Percentiles rank a stretch among this genome's conserved stretches.
Evolutionary conservation across 2,888 invertebrate genomes (phyloP).

Genomic region (Unio pictorum): DNA sequence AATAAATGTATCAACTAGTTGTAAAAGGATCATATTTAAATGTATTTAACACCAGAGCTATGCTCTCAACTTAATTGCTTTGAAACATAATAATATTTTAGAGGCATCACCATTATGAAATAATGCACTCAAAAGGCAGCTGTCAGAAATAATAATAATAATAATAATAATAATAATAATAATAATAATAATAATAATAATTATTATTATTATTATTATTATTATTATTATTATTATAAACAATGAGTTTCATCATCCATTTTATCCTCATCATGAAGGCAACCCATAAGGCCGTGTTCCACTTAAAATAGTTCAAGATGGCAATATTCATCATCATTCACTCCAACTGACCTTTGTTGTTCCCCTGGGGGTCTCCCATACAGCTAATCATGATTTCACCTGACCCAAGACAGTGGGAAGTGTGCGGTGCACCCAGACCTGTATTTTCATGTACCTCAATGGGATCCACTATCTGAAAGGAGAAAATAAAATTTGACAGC

Average conservation of each 20-base stretch:
- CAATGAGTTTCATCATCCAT: not conserved
- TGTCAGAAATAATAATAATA: too few relatives aligned
- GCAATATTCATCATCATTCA: constrained; percentile 2
- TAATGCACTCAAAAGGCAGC: too few relatives aligned
- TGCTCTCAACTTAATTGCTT: too few relatives aligned
- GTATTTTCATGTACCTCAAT: constrained; percentile 80
- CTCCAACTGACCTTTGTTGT: constrained; percentile 79
- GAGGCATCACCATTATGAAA: too few relatives aligned
- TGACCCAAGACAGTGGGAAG: constrained; percentile 91
- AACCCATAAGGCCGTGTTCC: not conserved
- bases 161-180: too few relatives aligned
- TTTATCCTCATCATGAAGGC: not conserved
- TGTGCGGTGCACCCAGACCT: constrained; percentile 91
- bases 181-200: not conserved
- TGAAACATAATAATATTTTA: too few relatives aligned
- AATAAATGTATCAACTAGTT: too few relatives aligned
- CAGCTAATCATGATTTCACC: constrained; percentile 96
- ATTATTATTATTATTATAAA: too few relatives aligned
- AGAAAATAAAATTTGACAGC: not conserved
- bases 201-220: too few relatives aligned
- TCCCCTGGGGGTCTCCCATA: constrained; percentile 90
- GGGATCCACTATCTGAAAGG: constrained; percentile 83
- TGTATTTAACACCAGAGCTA: too few relatives aligned
- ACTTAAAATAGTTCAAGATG: not conserved
- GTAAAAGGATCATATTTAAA: too few relatives aligned